Evolutionary conservation across 1,140 invertebrate species (phyloP), one percentile per base, ranked within the genome.

Genomic region (Chionoecetes opilio): DNA sequence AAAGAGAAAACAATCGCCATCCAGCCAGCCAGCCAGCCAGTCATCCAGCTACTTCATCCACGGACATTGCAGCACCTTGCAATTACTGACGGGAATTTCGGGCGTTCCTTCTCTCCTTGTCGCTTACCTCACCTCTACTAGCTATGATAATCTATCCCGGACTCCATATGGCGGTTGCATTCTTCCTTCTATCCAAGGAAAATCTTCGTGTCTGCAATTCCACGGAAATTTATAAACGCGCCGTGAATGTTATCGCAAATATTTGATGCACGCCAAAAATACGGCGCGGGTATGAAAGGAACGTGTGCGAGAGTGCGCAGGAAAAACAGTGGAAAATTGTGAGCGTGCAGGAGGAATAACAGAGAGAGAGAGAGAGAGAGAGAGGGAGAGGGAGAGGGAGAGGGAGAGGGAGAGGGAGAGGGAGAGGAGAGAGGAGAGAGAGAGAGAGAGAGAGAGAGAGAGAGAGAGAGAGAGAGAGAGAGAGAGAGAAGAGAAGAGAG

Each of bases 261-360:
- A 75, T 75, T 75, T 75, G 63, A 75, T 75, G 63, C 63, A 75
- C 63, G 63, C 63, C 63, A n/a, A 75, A 75, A 75, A n/a, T 75
- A 75, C 63, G 6, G 21, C 63, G 63, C 26, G 21, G 63, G 63
- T 26, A 75, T 75, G 63, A 75, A 26, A 26, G 21, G 63, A 26
- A 26, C n/a, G 63, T 75, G 63, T 75, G 63, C n/a, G 63, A 26
- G 63, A 75, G 63, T 2, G 63, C 63, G 21, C 21, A 75, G 63
- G n/a, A 75, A n/a, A 75, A 75, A 75, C 63, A 75, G 11, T n/a
- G 21, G 21, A n/a, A 26, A n/a, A 75, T 75, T 26, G 63, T n/a
- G n/a, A n/a, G n/a, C 63, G 63, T 2, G 63, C 9, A 75, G 63
- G 21, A 75, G 21, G n/a, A 75, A 75, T 75, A 75, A 75, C 63